These are phyloP conservation scores for Dendrocopos noguchii DNA, from an alignment of 2,113 vertebrate species.

Conservation along the genomic window DNA sequence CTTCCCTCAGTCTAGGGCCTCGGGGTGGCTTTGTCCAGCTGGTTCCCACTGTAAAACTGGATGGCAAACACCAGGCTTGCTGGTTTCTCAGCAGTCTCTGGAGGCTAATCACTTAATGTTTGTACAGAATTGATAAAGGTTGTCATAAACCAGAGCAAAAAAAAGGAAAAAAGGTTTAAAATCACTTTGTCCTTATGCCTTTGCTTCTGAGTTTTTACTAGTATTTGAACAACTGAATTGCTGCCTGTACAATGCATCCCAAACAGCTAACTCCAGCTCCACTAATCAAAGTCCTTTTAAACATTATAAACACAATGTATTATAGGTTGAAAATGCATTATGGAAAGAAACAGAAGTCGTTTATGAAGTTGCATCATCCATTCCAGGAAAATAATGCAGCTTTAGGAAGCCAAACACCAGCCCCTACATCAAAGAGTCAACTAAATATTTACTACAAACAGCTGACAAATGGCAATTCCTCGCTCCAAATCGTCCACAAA, in stretches of 20 bases:
- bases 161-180: not conserved
- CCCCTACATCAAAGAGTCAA: constrained; percentile 34
- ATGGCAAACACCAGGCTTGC: not conserved
- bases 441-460: constrained; percentile 32
- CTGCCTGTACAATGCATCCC: not conserved
- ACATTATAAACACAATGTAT: constrained; percentile 22
- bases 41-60: not conserved
- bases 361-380: constrained; percentile 39
- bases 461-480: constrained; percentile 35
- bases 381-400: constrained; percentile 53
- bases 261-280: not conserved
- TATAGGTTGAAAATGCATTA: constrained; percentile 24
- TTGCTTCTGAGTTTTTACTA: not conserved
- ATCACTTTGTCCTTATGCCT: not conserved
- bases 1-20: not conserved
- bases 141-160: not conserved
- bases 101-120: not conserved
- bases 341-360: constrained; percentile 18
- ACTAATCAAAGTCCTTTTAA: constrained; percentile 10
- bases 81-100: not conserved
- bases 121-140: not conserved
- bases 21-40: not conserved
- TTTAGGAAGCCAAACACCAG: constrained; percentile 29
- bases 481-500: constrained; percentile 14
- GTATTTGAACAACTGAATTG: not conserved